Base-by-base conservation (phyloP, 2,888 invertebrate genomes). In the Lydus trimaculatus region DNA sequence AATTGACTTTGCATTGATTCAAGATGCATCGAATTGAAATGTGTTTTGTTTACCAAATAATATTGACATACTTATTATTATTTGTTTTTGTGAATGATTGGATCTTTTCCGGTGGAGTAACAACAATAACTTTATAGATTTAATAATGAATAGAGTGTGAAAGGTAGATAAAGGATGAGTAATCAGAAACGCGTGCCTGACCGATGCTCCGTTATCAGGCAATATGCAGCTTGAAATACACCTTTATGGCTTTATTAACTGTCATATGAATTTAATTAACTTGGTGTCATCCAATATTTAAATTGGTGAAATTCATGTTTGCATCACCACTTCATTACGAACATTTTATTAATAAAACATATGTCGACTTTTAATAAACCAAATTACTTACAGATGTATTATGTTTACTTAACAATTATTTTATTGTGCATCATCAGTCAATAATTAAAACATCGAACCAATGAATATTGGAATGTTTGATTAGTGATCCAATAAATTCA, bases 161-260 rank as follows among this genome's bases (percentile, higher is more conserved):
- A 80, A 75, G 75, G 78, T 76, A 76, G 82, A 82, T 83, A 82
- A 81, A 81, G 80, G 80, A 77, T 75, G 70, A 70, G 76, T 79
- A 81, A 82, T 81, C 80, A 78, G 75, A 73, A 78, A 80, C 82
- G 82, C 81, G 82, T 82, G 83, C 79, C 81, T 76, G 78, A 77
- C 79, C 78, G 79, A 78, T 82, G 81, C 81, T 80, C 78, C 77
- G 80, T 83, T 83, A 83, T 83, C 83, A 81, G 80, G 70, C 78
- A 80, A 80, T 81, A 80, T 80, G 81, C 83, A 83, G 82, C 78
- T 74, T 71, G 77, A 76, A 76, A 79, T 76, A 79, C 56, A 56
- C 80, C 80, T 80, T 80, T 78, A 80, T 80, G 77, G 81, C 81
- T 83, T 80, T 81, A 83, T 82, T 81, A 81, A 81, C 80, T 78